These are phyloP conservation scores for Pitangus sulphuratus DNA, from an alignment of 2,797 vertebrate species.

Conservation along the genomic window DNA sequence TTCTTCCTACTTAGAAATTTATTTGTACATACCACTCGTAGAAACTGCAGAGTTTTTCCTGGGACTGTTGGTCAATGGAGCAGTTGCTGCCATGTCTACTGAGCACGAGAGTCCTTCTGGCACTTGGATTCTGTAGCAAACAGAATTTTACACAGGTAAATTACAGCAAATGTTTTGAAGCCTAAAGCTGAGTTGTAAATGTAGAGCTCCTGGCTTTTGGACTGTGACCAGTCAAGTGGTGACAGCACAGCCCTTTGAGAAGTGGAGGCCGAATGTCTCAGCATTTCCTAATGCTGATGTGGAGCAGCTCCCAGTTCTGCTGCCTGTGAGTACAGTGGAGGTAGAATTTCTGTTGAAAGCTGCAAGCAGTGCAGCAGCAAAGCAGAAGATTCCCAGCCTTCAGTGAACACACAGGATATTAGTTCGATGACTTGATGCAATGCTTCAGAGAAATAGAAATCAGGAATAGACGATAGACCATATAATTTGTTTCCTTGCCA, in stretches of 20 bases:
- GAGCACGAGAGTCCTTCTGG: neutral
- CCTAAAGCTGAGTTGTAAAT: neutral
- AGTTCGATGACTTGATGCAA: neutral
- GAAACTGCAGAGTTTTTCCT: neutral
- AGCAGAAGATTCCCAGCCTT: neutral
- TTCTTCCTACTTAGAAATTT: neutral
- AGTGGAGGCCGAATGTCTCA: neutral
- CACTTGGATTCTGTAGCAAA: neutral
- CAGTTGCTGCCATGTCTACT: neutral
- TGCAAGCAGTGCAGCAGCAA: neutral
- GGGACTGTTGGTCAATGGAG: neutral
- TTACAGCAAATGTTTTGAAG: neutral
- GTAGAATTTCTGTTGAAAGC: neutral
- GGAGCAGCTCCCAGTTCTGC: neutral
- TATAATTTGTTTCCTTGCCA: neutral
- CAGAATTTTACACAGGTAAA: neutral
- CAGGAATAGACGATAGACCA: neutral
- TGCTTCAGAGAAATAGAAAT: neutral
- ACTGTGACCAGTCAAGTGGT: neutral
- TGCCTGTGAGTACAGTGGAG: fast-evolving
- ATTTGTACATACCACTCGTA: neutral
- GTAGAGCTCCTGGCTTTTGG: neutral
- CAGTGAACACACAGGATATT: neutral
- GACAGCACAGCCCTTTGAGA: neutral
- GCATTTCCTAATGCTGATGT: neutral